These are phyloP conservation scores for Riparia riparia DNA, from an alignment of 2,113 vertebrate species.

Conservation along the genomic window DNA sequence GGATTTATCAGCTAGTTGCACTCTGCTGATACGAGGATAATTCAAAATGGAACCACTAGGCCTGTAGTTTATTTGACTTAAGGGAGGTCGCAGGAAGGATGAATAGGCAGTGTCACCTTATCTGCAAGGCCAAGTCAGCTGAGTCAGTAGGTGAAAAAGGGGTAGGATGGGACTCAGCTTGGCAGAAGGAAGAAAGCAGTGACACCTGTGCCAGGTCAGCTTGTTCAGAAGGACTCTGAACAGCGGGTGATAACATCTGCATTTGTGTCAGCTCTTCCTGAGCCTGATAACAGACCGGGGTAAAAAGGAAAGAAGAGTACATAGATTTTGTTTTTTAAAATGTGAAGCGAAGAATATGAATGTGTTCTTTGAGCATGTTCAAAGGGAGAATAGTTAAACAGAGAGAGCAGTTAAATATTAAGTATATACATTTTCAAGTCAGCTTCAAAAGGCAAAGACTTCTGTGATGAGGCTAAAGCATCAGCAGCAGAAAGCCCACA, in stretches of 20 bases:
- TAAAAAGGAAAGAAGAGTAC: neutral
- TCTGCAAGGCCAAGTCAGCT: neutral
- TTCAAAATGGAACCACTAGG: neutral
- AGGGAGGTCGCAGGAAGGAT: neutral
- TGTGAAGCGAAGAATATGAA: neutral
- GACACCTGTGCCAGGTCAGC: neutral
- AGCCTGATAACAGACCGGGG: neutral
- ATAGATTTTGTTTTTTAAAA: neutral
- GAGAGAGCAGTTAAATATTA: neutral
- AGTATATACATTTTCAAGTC: neutral
- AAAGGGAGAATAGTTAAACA: neutral
- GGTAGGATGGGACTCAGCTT: neutral
- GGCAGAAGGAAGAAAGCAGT: neutral
- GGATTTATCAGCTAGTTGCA: neutral
- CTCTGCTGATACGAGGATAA: neutral
- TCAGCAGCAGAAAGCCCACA: neutral
- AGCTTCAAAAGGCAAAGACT: neutral
- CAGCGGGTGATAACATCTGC: neutral
- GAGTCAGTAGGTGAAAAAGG: neutral
- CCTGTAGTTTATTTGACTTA: neutral
- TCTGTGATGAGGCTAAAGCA: neutral
- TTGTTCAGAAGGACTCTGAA: neutral
- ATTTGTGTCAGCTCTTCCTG: neutral
- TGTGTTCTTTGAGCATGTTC: neutral
- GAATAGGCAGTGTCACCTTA: constrained; percentile 8